These are phyloP conservation scores for Amblyjoppa fuscipennis DNA, from an alignment of 2,888 invertebrate species.

Conservation along the genomic window DNA sequence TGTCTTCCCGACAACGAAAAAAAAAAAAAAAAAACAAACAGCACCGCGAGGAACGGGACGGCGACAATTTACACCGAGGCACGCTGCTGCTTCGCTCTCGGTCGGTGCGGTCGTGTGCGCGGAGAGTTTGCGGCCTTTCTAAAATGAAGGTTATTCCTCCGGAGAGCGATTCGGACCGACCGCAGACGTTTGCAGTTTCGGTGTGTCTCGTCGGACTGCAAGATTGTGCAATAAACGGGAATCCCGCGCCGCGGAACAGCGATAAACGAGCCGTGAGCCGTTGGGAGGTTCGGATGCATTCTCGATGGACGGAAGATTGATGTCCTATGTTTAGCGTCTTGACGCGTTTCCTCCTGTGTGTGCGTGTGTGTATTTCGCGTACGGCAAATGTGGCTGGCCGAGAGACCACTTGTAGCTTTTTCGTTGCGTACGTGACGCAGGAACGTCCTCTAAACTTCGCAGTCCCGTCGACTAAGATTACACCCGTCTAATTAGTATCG, in stretches of 20 bases:
- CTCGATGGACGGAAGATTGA: too few species aligned
- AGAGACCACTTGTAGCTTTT: constrained; percentile 65
- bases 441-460: constrained; percentile 35
- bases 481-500: neutral
- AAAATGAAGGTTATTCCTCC: constrained; percentile 70
- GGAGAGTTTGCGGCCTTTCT: constrained; percentile 63
- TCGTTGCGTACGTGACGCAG: constrained; percentile 36
- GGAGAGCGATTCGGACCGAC: neutral
- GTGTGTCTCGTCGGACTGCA: neutral
- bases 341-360: neutral
- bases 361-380: neutral
- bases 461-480: constrained; percentile 11
- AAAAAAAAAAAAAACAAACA: neutral
- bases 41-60: neutral
- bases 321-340: too few species aligned
- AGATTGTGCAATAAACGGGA: constrained; percentile 3
- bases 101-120: constrained; percentile 15
- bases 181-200: neutral
- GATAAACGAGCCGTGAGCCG: neutral
- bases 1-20: neutral
- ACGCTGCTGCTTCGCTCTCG: neutral
- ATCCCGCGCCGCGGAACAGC: neutral
- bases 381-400: constrained; percentile 1
- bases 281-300: too few species aligned
- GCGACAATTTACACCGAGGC: constrained; percentile 29